Percentiles rank a stretch among this genome's conserved stretches.
Evolutionary conservation across 1,140 invertebrate species (phyloP).

Genomic region (Drosophila saltans): DNA sequence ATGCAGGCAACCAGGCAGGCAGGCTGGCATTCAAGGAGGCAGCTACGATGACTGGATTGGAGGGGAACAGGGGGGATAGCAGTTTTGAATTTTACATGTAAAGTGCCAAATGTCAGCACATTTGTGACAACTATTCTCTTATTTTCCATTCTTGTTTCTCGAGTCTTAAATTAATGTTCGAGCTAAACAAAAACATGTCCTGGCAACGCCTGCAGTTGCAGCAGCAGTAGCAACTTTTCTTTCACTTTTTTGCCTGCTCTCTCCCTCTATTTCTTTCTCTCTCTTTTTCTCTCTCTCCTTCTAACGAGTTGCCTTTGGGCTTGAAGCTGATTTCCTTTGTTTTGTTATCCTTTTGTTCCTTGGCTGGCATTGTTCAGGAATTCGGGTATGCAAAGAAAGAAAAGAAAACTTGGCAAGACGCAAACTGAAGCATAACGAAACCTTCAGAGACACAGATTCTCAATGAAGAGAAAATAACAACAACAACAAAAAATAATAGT

Average conservation of each 20-base stretch:
- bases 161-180: slow-evolving; percentile 53
- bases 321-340: slow-evolving; percentile 49
- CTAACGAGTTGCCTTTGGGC: slow-evolving; percentile 25
- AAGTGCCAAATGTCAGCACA: slow-evolving; percentile 74
- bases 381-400: slow-evolving; percentile 54
- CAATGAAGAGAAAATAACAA: neutral
- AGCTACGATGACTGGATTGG: slow-evolving; percentile 26
- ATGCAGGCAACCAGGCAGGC: neutral
- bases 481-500: neutral
- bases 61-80: slow-evolving; percentile 14
- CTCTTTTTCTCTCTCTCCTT: slow-evolving; percentile 16
- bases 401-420: slow-evolving; percentile 22
- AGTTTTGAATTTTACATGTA: slow-evolving; percentile 53
- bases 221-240: slow-evolving; percentile 19
- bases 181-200: slow-evolving; percentile 65
- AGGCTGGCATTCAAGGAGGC: slow-evolving; percentile 16
- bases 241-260: slow-evolving; percentile 16
- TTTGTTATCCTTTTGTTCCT: slow-evolving; percentile 44
- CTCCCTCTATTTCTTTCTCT: slow-evolving; percentile 5
- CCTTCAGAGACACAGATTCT: slow-evolving; percentile 29
- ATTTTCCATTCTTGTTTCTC: slow-evolving; percentile 32
- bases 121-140: slow-evolving; percentile 57
- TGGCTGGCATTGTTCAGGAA: slow-evolving; percentile 46
- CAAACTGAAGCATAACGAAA: slow-evolving; percentile 32
- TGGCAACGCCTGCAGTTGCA: slow-evolving; percentile 39